Percentiles rank a stretch among this genome's conserved stretches.
Conservation (phyloP, 2,888 invertebrate species). For the Volucella bombylans region DNA sequence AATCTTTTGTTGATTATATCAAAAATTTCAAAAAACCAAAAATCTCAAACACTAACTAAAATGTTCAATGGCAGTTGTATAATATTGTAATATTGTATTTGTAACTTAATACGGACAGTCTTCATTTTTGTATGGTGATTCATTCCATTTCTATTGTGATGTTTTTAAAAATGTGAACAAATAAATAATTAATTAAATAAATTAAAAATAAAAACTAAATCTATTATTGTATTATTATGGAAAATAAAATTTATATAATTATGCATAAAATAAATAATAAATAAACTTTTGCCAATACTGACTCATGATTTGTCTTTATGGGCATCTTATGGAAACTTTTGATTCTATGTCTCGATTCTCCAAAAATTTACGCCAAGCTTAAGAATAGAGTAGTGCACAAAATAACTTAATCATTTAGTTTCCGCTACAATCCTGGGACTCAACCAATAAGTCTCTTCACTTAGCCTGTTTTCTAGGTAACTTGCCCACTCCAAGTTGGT, state of each 20-base stretch:
- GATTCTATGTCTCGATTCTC: not conserved
- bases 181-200: not conserved
- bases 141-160: slow-evolving; percentile 73
- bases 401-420: too few relatives aligned
- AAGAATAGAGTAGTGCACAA: too few relatives aligned
- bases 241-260: slow-evolving; percentile 58
- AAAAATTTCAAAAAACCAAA: slow-evolving; percentile 26
- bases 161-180: slow-evolving; percentile 66
- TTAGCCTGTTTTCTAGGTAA: too few relatives aligned
- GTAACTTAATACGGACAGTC: slow-evolving; percentile 31
- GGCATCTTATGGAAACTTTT: not conserved
- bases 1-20: slow-evolving; percentile 54
- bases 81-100: not conserved
- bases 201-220: too few relatives aligned
- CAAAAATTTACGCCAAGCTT: too few relatives aligned
- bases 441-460: too few relatives aligned
- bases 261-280: slow-evolving; percentile 39
- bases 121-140: slow-evolving; percentile 66
- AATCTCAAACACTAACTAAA: not conserved
- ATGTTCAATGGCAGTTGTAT: slow-evolving; percentile 31
- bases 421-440: too few relatives aligned
- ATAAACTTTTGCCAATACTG: slow-evolving; percentile 55
- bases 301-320: not conserved
- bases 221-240: slow-evolving; percentile 41
- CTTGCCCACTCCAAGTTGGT: too few relatives aligned